Evolutionary conservation across 2,797 vertebrate species (phyloP), one percentile per base, ranked within the genome.

Genomic region (Hydrocynus forskahlii): DNA sequence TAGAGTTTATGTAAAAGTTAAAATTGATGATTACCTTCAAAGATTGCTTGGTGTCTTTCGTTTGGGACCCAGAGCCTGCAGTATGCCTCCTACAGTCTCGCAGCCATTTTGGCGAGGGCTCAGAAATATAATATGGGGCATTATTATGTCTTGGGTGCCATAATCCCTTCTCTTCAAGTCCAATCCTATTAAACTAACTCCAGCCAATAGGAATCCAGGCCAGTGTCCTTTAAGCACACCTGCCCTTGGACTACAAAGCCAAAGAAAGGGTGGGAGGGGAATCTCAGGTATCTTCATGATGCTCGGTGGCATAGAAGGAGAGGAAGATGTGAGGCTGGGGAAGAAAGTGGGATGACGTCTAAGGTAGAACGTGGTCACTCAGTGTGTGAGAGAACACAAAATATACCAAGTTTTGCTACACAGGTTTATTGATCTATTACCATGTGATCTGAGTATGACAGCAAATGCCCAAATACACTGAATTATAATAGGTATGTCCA

Each of bases 221-320:
- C 91, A 93, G 50, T 93, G 93, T 93, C 87, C 91, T 91, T 91
- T 95, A 92, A 94, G 92, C 91, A 94, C 92, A 93, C 89, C 91
- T 92, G 84, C 86, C 87, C 87, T 91, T 89, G 88, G 83, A 74
- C 55, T 50, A 67, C 12, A 84, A 74, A 62, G 64, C 62, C 67
- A 82, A 62, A 82, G 35, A 43, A 23, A 76, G 63, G 57, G 78
- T 63, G 75, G 75, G 71, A 79, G 64, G 68, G 59, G 57, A 43
- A 52, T 35, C 12, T 17, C 48, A 68, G 64, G 73, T 55, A 50
- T 75, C 29, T 21, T 25, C 48, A 21, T 57, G 13, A 21, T 57
- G 13, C 48, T 17, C 38, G 29, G 50, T 63, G 9, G 13, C 70
- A 48, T 23, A 50, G 35, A n/a, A 43, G n/a, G 76, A 62, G 14